These are phyloP conservation scores for Semnornis frantzii DNA, from an alignment of 2,113 vertebrate species.

Conservation along the genomic window DNA sequence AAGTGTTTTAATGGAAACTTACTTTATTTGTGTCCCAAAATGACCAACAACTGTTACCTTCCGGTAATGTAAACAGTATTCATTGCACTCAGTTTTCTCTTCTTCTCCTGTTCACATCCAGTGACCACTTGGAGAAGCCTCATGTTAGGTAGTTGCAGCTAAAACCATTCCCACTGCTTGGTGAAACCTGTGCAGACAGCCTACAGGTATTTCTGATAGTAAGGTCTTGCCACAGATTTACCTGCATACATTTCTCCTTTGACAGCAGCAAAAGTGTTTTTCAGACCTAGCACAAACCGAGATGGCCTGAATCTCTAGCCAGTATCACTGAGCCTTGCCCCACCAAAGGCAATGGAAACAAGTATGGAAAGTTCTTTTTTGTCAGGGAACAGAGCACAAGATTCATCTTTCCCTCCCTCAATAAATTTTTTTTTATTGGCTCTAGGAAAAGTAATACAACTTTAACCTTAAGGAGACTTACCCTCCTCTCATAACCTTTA, in stretches of 20 bases:
- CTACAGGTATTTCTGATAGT: neutral
- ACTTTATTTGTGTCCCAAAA: neutral
- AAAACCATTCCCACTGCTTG: neutral
- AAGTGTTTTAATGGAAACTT: neutral
- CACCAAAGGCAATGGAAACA: neutral
- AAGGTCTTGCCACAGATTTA: neutral
- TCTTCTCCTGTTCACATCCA: neutral
- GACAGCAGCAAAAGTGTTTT: neutral
- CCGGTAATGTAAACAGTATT: neutral
- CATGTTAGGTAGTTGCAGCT: neutral
- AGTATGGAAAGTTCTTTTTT: neutral
- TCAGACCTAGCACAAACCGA: neutral
- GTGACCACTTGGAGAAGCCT: neutral
- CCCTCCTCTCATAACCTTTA: neutral
- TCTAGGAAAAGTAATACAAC: neutral
- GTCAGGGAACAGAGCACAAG: neutral
- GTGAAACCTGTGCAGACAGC: neutral
- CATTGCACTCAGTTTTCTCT: neutral
- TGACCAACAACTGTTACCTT: neutral
- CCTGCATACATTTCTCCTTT: neutral
- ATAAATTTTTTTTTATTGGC: neutral
- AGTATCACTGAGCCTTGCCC: neutral
- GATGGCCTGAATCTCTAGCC: neutral
- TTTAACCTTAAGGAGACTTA: neutral
- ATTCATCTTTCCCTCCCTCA: neutral